Evolutionary conservation across 2,113 vertebrate species (phyloP), one percentile per base, ranked within the genome.

Genomic region (Corynorhinus townsendii): DNA sequence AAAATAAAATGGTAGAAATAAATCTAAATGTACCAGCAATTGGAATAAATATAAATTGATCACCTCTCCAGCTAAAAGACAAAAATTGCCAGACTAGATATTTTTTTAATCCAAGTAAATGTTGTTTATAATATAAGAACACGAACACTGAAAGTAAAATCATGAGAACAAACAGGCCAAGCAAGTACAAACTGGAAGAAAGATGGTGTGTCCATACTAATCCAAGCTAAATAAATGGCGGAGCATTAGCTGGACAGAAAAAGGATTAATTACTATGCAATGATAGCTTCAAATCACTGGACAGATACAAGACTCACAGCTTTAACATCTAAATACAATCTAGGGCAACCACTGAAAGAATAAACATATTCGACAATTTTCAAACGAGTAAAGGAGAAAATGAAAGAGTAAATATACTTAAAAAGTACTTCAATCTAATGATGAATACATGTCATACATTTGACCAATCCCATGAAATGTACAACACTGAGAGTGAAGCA

Each of bases 1-100:
- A 49, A 76, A 64, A 68, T 33, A 56, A 93, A 92, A 85, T 26
- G 38, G 9, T 33, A 96, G 49, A 94, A 87, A 91, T 80, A 73
- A 95, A 89, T 72, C 40, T 79, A 81, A 92, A 84, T 69, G 64
- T 38, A 64, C 64, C 75, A 83, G 56, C 45, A 69, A 77, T 75
- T 17, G 59, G 43, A 89, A 64, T 28, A 85, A 66, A 71, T 45
- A 79, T 26, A 90, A 90, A 90, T 83, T 87, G 33, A 87, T 62
- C 87, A 68, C 80, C 59, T 54, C 79, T 64, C 26, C 22, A 56
- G 62, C 89, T 81, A 49, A 93, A 87, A 91, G 59, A 30, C 75
- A 92, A 93, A 86, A 3, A 84, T 33, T 45, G 24, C 28, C 76
- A 56, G 35, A 38, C 10, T 43, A 89, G 8, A 22, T 35, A 72